These are phyloP conservation scores for Physeter macrocephalus DNA, from an alignment of 2,113 vertebrate species.

Conservation along the genomic window DNA sequence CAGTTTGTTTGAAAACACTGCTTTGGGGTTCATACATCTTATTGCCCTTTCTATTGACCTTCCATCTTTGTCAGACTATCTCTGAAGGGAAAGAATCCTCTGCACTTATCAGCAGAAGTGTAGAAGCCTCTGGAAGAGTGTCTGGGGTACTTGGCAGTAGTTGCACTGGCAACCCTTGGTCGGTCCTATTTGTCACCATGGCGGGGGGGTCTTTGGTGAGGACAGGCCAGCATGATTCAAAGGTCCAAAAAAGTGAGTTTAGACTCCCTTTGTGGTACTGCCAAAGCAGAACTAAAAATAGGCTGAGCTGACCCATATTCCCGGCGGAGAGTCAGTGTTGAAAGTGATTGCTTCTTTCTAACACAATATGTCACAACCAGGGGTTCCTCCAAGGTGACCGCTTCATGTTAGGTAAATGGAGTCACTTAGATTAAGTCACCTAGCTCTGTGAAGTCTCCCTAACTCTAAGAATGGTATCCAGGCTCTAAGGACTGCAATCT, in stretches of 20 bases:
- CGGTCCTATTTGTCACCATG: background rate
- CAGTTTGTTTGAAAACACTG: constrained; percentile 37
- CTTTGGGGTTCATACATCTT: constrained; percentile 33
- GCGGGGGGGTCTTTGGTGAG: background rate
- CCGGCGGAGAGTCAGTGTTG: background rate
- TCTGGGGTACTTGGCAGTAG: background rate
- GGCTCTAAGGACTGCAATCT: background rate
- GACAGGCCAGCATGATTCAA: background rate
- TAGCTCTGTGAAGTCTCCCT: background rate
- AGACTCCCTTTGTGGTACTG: background rate
- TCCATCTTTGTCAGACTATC: constrained; percentile 44
- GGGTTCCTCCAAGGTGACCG: background rate
- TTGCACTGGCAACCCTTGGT: background rate
- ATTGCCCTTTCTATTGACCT: constrained; percentile 24
- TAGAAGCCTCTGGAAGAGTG: background rate
- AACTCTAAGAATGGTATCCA: background rate
- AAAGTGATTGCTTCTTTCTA: background rate
- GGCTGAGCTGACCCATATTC: background rate
- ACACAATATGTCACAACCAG: background rate
- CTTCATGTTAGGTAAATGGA: background rate
- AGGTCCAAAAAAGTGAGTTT: background rate
- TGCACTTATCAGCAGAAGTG: background rate
- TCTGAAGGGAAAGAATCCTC: background rate
- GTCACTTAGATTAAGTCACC: background rate
- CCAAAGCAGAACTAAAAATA: constrained; percentile 18